Percentiles rank a stretch among this genome's conserved stretches.
phyloP scores from a whole-genome alignment of 2,113 vertebrate species.

The Columba livia region DNA sequence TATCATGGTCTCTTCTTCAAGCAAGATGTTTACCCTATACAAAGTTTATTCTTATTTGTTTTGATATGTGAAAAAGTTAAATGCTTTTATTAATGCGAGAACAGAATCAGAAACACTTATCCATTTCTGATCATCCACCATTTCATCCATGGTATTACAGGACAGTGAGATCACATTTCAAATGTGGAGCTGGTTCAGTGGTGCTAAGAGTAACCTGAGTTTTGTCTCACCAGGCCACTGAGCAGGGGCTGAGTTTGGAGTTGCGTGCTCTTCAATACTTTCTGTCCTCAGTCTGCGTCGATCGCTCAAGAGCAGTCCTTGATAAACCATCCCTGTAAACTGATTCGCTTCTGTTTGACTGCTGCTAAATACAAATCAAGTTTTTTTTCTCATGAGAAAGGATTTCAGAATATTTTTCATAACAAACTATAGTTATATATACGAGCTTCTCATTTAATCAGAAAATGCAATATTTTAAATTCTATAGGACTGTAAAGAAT shows the following conservation, averaged over 20 bases:
- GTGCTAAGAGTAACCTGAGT: background rate
- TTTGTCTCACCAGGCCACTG: slow-evolving; percentile 92
- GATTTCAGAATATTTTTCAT: slow-evolving; percentile 14
- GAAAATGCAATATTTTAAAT: background rate
- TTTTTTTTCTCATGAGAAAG: slow-evolving; percentile 24
- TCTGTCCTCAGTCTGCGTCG: slow-evolving; percentile 93
- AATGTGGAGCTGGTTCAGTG: background rate
- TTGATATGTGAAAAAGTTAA: background rate
- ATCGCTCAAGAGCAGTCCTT: slow-evolving; percentile 93
- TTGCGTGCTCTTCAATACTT: slow-evolving; percentile 95
- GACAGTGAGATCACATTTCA: background rate
- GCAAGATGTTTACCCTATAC: background rate
- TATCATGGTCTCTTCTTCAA: background rate
- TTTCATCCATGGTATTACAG: background rate
- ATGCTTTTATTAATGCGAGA: background rate
- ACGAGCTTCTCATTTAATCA: background rate
- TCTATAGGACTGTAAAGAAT: background rate
- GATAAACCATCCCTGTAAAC: slow-evolving; percentile 97
- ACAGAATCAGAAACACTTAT: background rate
- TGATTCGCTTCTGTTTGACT: slow-evolving; percentile 92
- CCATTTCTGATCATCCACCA: background rate
- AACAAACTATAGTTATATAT: background rate
- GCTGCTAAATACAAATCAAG: slow-evolving; percentile 75
- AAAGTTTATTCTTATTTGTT: background rate
- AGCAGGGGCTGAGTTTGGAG: slow-evolving; percentile 91